Evolutionary conservation across 2,888 invertebrate genomes (phyloP).

Genomic region (Monochamus alternatus): DNA sequence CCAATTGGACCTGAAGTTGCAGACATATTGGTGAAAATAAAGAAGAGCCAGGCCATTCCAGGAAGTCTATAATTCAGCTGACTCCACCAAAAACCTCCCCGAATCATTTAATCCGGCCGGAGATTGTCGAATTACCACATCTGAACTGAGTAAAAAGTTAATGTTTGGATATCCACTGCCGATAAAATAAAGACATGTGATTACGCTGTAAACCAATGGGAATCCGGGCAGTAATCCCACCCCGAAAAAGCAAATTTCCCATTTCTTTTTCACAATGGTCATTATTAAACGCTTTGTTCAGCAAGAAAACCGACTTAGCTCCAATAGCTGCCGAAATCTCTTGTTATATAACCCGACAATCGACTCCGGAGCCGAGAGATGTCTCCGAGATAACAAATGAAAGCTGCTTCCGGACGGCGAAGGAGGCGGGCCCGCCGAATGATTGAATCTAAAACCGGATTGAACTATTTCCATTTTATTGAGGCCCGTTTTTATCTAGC

Average conservation of each 20-base stretch:
- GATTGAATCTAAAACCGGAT: conserved; percentile 66
- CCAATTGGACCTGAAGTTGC: background rate
- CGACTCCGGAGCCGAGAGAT: conserved; percentile 63
- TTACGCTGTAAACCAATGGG: conserved; percentile 60
- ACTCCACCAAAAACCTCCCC: conserved; percentile 59
- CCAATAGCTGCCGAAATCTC: conserved; percentile 68
- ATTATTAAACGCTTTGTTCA: conserved; percentile 71
- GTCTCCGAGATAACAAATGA: conserved; percentile 67
- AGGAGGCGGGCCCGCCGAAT: conserved; percentile 63
- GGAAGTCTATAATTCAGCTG: conserved; percentile 50
- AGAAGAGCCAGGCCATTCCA: background rate
- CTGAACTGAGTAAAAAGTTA: conserved; percentile 54
- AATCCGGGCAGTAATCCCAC: conserved; percentile 53
- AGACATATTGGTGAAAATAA: background rate
- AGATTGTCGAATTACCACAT: conserved; percentile 63
- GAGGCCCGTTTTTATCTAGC: conserved; percentile 30
- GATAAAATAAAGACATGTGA: conserved; percentile 59
- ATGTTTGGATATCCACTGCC: conserved; percentile 48
- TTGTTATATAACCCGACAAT: conserved; percentile 67
- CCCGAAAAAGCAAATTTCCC: conserved; percentile 62
- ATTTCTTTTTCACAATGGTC: conserved; percentile 63
- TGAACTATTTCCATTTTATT: conserved; percentile 58
- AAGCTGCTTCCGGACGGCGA: conserved; percentile 61
- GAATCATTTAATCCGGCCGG: conserved; percentile 57
- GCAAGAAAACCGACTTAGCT: conserved; percentile 67